These are phyloP conservation scores for Passerculus sandwichensis DNA, from an alignment of 2,797 vertebrate genomes.

Conservation along the genomic window DNA sequence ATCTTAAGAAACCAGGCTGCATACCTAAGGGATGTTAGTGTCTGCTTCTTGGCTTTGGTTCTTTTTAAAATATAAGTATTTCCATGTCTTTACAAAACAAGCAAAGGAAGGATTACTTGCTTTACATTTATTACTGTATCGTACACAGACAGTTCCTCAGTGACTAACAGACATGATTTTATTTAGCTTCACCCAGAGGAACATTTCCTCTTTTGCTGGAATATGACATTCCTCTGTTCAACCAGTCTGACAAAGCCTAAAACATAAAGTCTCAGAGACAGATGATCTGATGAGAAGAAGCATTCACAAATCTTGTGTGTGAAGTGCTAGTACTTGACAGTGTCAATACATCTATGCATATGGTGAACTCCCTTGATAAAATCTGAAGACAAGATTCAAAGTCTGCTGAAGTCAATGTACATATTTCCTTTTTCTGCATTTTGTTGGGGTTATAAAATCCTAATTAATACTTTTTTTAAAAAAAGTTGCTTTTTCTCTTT, in stretches of 20 bases:
- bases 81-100: background rate
- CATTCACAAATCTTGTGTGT: background rate
- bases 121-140: background rate
- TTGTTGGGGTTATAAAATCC: background rate
- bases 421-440: background rate
- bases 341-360: background rate
- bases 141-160: background rate
- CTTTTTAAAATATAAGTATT: background rate
- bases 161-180: background rate
- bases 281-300: background rate
- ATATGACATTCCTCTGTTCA: background rate
- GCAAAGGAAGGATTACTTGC: background rate
- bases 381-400: background rate
- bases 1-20: background rate
- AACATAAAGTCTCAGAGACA: background rate
- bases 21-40: background rate
- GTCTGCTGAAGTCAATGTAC: background rate
- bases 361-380: background rate
- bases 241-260: background rate
- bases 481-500: background rate
- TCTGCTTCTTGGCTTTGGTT: background rate
- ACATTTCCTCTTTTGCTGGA: background rate
- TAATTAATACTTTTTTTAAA: background rate
- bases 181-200: background rate
- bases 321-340: background rate